phyloP scores from a whole-genome alignment of 2,888 invertebrate species.

The Allacma fusca region DNA sequence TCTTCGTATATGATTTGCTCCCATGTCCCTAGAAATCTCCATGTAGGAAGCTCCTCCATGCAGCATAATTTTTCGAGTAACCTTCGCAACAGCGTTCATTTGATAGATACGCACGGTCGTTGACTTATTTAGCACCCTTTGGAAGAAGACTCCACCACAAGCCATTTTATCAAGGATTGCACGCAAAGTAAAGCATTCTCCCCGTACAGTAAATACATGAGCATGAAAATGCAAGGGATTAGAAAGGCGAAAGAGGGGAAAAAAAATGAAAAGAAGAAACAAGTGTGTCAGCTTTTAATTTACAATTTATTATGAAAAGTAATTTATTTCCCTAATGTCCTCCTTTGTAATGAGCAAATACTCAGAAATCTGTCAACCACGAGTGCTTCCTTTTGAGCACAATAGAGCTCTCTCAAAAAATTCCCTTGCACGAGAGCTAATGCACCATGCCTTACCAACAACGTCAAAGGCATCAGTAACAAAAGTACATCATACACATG shows the following conservation, averaged over 20 bases:
- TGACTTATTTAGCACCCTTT: too few species aligned
- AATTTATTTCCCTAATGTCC: slow-evolving; percentile 23
- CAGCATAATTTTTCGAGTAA: too few species aligned
- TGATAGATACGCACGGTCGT: too few species aligned
- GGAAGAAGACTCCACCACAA: too few species aligned
- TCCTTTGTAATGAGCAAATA: slow-evolving; percentile 1
- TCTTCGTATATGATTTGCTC: too few species aligned
- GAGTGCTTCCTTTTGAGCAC: slow-evolving; percentile 3
- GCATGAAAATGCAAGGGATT: slow-evolving; percentile 1
- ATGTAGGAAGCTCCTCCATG: too few species aligned
- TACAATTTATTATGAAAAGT: slow-evolving; percentile 24
- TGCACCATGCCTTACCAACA: too few species aligned
- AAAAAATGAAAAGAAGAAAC: slow-evolving; percentile 8
- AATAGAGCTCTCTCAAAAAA: too few species aligned
- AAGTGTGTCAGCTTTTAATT: slow-evolving; percentile 24
- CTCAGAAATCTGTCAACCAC: slow-evolving; percentile 20
- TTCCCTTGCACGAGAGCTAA: neutral
- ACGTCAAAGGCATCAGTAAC: neutral
- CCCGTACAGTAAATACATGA: neutral
- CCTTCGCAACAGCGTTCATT: too few species aligned
- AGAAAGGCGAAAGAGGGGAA: neutral
- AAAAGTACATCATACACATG: neutral
- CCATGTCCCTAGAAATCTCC: too few species aligned
- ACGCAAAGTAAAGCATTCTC: neutral
- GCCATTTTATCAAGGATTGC: too few species aligned